Evolutionary conservation across 2,113 vertebrate genomes (phyloP), one percentile per base, ranked within the genome.

Genomic region (Henicopernis longicauda): DNA sequence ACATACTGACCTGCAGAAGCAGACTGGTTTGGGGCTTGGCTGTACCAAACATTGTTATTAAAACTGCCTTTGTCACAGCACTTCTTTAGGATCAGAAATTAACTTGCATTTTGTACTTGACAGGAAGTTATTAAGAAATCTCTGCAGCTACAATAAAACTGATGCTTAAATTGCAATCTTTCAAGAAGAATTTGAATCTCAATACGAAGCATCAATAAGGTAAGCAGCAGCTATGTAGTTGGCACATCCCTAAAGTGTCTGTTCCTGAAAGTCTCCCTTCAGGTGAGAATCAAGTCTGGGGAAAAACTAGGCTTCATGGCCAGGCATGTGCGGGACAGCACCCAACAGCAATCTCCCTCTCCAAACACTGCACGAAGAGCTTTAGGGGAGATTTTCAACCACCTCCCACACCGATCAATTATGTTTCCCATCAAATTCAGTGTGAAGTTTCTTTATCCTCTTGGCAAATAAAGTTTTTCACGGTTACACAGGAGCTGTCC

Each of bases 81-180:
- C 49, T 80, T 44, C 81, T 91, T 79, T 13, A 27, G 72, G 84
- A 89, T 89, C 77, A 84, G 91, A 91, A 95, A 90, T 84, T 57
- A 86, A 45, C 66, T 95, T 65, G 44, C 73, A 82, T 85, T 94
- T 87, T 87, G n/a, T 45, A 14, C 70, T 85, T 95, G 94, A 89
- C 83, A 91, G 94, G 95, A 95, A 97, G 78, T 82, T 85, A 95
- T 96, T 97, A 95, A 95, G 89, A 84, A 87, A 93, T 95, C 95
- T 96, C 86, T 0, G 0, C 81, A 38, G 72, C 83, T 91, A 95
- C 89, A 97, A 80, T 94, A 90, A 88, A 95, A 25, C 61, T 82
- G 94, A 95, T 90, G 83, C 2, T 71, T 89, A 95, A 95, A 97
- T 97, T 96, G 93, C 71, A 95, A 87, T 94, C 90, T 97, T 97